Evolutionary conservation across 1,140 invertebrate genomes (phyloP).

Genomic region (Caenorhabditis inopinata): DNA sequence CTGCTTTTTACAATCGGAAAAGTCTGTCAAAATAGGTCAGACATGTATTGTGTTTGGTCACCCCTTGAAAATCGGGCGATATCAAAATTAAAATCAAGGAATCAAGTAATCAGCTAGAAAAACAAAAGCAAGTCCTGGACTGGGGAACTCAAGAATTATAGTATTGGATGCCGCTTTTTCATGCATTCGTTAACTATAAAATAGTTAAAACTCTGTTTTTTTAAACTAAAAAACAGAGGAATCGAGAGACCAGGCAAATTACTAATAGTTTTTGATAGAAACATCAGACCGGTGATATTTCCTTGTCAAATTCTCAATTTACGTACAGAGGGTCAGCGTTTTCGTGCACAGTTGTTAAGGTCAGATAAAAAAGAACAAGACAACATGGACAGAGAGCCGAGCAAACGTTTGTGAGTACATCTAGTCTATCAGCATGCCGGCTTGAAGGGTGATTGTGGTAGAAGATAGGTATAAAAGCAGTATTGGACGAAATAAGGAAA

Average conservation of each 20-base stretch:
- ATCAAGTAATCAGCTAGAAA: slow-evolving; percentile 15
- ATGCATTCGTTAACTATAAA: not conserved
- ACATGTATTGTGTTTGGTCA: slow-evolving; percentile 28
- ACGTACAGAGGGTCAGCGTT: not conserved
- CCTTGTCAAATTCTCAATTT: not conserved
- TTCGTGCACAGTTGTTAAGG: not conserved
- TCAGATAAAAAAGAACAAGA: not conserved
- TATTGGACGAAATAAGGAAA: not conserved
- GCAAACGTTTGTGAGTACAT: not conserved
- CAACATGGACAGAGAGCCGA: not conserved
- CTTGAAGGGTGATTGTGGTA: not conserved
- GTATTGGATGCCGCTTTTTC: not conserved
- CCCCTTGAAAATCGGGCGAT: slow-evolving; percentile 33
- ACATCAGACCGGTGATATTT: not conserved
- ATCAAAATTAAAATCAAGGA: slow-evolving; percentile 25
- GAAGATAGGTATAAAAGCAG: no score
- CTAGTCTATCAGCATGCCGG: not conserved
- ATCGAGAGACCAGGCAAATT: not conserved
- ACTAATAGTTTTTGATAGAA: not conserved
- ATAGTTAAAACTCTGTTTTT: not conserved
- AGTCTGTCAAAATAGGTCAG: slow-evolving; percentile 21
- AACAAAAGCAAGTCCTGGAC: slow-evolving; percentile 28
- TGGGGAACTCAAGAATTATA: slow-evolving; percentile 22
- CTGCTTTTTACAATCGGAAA: not conserved
- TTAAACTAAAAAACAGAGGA: not conserved